Evolutionary conservation across 2,113 vertebrate species (phyloP).

Genomic region (Dromaius novaehollandiae): DNA sequence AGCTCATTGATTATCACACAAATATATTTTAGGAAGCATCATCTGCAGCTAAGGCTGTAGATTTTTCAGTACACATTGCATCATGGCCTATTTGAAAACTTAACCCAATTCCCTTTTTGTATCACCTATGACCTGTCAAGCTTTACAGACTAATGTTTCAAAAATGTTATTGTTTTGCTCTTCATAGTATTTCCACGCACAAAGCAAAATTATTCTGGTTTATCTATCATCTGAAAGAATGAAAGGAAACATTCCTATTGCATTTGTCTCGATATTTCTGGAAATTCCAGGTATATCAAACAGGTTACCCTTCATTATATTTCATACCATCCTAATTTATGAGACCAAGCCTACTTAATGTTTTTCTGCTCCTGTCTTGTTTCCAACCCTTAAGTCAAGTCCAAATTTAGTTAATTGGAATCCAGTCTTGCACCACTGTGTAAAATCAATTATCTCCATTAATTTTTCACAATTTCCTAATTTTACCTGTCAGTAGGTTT

Average conservation of each 20-base stretch:
- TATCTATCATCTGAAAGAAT: background rate
- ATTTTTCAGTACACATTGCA: background rate
- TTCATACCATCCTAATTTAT: background rate
- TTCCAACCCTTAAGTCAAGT: conserved; percentile 40
- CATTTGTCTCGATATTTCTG: background rate
- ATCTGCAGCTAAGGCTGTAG: background rate
- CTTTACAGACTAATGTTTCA: background rate
- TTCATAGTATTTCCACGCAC: background rate
- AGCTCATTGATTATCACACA: background rate
- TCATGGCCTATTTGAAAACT: background rate
- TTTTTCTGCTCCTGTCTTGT: background rate
- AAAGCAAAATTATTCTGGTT: background rate
- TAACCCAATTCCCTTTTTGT: background rate
- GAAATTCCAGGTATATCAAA: background rate
- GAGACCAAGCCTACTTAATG: conserved; percentile 25
- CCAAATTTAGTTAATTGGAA: conserved; percentile 27
- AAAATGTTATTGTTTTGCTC: background rate
- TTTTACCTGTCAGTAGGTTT: conserved; percentile 52
- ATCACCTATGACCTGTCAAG: background rate
- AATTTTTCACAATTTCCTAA: conserved; percentile 57
- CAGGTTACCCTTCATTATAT: background rate
- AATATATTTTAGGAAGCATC: background rate
- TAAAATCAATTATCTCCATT: conserved; percentile 50
- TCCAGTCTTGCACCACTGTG: background rate
- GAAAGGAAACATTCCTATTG: background rate